A percentile compares a stretch with the other conserved stretches of the same genome.
These are phyloP conservation scores for Tapirus terrestris DNA, from an alignment of 2,113 vertebrate genomes.

Conservation along the genomic window DNA sequence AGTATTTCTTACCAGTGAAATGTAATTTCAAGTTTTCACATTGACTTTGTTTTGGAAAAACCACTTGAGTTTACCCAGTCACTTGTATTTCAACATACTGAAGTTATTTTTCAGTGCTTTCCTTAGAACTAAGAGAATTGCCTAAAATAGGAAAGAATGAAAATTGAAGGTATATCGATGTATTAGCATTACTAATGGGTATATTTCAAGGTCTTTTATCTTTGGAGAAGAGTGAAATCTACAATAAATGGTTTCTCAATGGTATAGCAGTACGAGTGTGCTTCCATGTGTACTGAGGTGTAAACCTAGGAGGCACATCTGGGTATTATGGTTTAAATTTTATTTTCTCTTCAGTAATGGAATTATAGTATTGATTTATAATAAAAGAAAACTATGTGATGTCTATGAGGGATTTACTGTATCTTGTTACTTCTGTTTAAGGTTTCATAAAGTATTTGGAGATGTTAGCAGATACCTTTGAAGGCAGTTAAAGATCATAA, in stretches of 20 bases:
- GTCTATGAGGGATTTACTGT: no score
- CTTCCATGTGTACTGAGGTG: background rate
- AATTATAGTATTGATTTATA: background rate
- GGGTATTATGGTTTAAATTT: rapidly evolving
- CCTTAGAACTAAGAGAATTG: background rate
- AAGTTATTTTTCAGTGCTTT: background rate
- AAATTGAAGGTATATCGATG: rapidly evolving
- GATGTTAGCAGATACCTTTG: background rate
- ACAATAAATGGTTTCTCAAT: background rate
- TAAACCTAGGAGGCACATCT: background rate
- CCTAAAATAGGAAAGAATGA: background rate
- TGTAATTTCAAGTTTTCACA: background rate
- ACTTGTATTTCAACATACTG: background rate
- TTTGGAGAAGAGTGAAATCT: rapidly evolving
- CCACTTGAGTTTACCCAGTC: background rate
- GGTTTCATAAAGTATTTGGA: background rate
- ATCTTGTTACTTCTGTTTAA: background rate
- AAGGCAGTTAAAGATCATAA: background rate
- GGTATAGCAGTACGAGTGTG: background rate
- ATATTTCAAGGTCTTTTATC: background rate
- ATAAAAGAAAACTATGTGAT: background rate
- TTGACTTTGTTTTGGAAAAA: background rate
- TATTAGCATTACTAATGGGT: background rate
- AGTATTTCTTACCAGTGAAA: background rate
- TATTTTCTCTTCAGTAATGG: background rate